phyloP scores from a whole-genome alignment of 2,888 invertebrate species.

The Pyrrhia umbra region DNA sequence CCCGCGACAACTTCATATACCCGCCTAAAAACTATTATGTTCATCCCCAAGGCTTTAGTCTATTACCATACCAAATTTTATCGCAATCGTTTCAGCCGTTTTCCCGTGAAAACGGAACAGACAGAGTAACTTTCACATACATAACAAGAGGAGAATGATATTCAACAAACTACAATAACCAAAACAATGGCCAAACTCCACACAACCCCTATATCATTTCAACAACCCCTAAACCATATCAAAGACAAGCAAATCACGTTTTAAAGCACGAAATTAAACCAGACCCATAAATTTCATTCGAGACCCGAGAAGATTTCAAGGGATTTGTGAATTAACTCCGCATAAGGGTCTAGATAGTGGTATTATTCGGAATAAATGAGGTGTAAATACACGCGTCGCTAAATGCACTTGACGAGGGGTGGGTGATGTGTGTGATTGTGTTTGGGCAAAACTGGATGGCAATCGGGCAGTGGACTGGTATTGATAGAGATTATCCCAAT shows the following conservation, averaged over 20 bases:
- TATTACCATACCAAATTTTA: too few relatives aligned
- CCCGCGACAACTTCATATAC: too few relatives aligned
- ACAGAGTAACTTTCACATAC: too few relatives aligned
- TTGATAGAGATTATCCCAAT: neutral
- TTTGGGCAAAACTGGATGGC: conserved; percentile 9
- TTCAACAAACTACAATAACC: neutral
- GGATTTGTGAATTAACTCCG: conserved; percentile 73
- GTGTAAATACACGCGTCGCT: conserved; percentile 69
- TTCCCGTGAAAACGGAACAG: too few relatives aligned
- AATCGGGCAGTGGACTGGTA: neutral
- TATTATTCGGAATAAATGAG: conserved; percentile 72
- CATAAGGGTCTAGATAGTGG: conserved; percentile 63
- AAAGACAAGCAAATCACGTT: conserved; percentile 66
- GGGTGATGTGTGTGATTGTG: conserved; percentile 35
- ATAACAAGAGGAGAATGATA: neutral
- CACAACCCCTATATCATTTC: conserved; percentile 28
- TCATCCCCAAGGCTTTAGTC: too few relatives aligned
- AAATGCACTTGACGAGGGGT: conserved; percentile 57
- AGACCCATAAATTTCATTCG: conserved; percentile 75
- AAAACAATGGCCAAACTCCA: neutral
- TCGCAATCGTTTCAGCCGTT: too few relatives aligned
- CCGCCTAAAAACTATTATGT: too few relatives aligned
- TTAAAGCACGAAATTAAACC: conserved; percentile 67
- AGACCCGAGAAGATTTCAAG: conserved; percentile 70
- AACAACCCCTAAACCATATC: conserved; percentile 40